Evolutionary conservation across 2,797 vertebrate species (phyloP), one percentile per base, ranked within the genome.

Genomic region (Loriculus beryllinus): DNA sequence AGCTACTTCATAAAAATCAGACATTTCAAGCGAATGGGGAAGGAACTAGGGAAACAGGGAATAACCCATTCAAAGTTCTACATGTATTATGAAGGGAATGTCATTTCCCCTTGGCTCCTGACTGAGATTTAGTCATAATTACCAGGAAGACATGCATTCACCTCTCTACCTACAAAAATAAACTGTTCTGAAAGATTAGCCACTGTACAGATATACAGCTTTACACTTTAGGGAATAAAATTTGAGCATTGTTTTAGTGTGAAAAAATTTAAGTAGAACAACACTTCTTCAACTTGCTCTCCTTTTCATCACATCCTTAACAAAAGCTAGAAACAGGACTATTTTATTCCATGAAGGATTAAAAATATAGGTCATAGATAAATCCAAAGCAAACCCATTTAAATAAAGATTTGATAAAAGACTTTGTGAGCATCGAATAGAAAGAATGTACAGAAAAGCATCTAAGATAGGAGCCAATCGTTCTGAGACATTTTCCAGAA

Each of bases 301-400:
- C 47, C 42, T 87, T 95, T 90, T 85, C 64, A 80, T 85, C 68
- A 56, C 14, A 5, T 59, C 64, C 84, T 85, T 60, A 85, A 87
- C 23, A 87, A 85, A 85, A 74, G 64, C 92, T 67, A 78, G 76
- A 81, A 63, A 23, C 16, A 85, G 31, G 40, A 88, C 69, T 35
- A 56, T 51, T 77, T 67, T 82, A 91, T 82, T 81, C 80, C 63
- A 81, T 6, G 10, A 83, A 78, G 81, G 57, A 94, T 84, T 83
- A 92, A 91, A 91, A 92, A 94, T 85, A 88, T 75, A 81, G 77
- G 93, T 81, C 88, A 88, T 12, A 94, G 86, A 88, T 83, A 94
- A 96, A 90, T 69, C 63, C 86, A 81, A 74, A 85, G 56, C 37
- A 92, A 92, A 93, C 76, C 22, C 57, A 91, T 88, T 95, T 88